These are phyloP conservation scores for Mirounga angustirostris DNA, from an alignment of 2,113 vertebrate species.

Conservation along the genomic window DNA sequence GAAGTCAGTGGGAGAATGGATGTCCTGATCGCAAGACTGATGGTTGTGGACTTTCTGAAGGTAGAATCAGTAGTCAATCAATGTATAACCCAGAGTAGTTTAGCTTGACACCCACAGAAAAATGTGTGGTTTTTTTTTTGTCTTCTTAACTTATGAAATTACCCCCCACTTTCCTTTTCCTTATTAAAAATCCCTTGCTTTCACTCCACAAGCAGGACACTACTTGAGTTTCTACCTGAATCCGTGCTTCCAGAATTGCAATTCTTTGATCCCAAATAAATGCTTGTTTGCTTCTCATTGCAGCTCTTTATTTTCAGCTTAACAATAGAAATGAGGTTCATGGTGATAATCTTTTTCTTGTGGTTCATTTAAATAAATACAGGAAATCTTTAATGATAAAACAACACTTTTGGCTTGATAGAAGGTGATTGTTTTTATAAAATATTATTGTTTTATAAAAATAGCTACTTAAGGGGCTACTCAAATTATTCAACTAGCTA, in stretches of 20 bases:
- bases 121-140: fast-evolving
- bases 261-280: not conserved
- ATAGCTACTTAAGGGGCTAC: not conserved
- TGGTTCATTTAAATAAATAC: not conserved
- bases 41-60: not conserved
- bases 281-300: not conserved
- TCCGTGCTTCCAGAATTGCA: not conserved
- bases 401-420: not conserved
- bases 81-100: not conserved
- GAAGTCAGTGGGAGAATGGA: not conserved
- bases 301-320: not conserved
- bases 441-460: not conserved
- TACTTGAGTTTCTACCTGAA: not conserved
- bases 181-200: not conserved
- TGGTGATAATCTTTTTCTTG: not conserved
- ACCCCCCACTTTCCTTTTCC: not conserved
- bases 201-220: not conserved
- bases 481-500: not conserved
- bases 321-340: not conserved
- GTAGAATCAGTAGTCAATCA: not conserved
- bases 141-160: not conserved
- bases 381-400: not conserved
- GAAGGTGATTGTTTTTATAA: not conserved
- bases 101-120: not conserved
- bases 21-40: not conserved